phyloP scores from a whole-genome alignment of 2,113 vertebrate species.

The Paracanthobrama guichenoti region DNA sequence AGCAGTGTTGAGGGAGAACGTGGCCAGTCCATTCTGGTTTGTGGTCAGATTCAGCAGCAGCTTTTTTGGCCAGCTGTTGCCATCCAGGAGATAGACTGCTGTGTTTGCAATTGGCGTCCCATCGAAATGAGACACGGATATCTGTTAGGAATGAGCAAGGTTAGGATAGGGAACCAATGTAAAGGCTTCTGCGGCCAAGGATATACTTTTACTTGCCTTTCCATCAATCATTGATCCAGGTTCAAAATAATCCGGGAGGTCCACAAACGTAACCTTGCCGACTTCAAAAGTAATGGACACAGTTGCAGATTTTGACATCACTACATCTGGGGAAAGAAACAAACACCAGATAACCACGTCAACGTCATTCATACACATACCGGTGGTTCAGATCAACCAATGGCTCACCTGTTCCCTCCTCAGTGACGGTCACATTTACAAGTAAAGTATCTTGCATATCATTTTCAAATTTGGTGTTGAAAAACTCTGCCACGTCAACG shows the following conservation, averaged over 20 bases:
- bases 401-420: constrained; percentile 69
- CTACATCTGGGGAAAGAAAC: not conserved
- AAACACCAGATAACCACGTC: too few species aligned
- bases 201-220: constrained; percentile 60
- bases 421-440: constrained; percentile 44
- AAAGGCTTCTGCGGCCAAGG: not conserved
- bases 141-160: too few species aligned
- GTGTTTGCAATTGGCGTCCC: too few species aligned
- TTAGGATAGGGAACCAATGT: too few species aligned
- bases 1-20: constrained; percentile 55
- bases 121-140: too few species aligned
- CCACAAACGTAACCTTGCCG: constrained; percentile 66
- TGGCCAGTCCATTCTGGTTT: constrained; percentile 18
- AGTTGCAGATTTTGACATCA: not conserved
- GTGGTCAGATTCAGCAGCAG: too few species aligned
- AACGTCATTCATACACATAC: too few species aligned
- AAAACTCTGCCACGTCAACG: constrained; percentile 43
- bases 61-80: too few species aligned
- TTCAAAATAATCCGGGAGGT: constrained; percentile 64
- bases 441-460: not conserved
- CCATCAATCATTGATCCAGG: constrained; percentile 53
- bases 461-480: constrained; percentile 20
- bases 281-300: constrained; percentile 45
- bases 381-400: not conserved
- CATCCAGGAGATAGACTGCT: too few species aligned